phyloP scores from a whole-genome alignment of 2,888 invertebrate species.

The Spodoptera picta region DNA sequence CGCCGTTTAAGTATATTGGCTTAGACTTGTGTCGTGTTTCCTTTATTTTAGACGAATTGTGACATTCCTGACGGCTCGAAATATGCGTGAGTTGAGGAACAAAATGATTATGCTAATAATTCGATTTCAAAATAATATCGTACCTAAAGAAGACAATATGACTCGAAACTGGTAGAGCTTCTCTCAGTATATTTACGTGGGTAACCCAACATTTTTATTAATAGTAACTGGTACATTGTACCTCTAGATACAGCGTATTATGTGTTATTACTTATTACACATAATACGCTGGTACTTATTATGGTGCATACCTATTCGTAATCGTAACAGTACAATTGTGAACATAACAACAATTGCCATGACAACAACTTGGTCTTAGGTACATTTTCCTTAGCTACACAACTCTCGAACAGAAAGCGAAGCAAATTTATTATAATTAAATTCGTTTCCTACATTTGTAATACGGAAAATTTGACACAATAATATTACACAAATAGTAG shows the following conservation, averaged over 20 bases:
- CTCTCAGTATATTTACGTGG: too few relatives aligned
- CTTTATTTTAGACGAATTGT: conserved; percentile 46
- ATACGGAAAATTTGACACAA: conserved; percentile 2
- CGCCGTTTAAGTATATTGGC: conserved; percentile 56
- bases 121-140: too few relatives aligned
- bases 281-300: too few relatives aligned
- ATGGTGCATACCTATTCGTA: not conserved
- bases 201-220: too few relatives aligned
- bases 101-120: too few relatives aligned
- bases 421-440: too few relatives aligned
- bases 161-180: too few relatives aligned
- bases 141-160: too few relatives aligned
- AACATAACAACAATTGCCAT: conserved; percentile 12
- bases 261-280: conserved; percentile 16
- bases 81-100: conserved; percentile 10
- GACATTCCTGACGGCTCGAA: conserved; percentile 33
- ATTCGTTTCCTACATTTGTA: not conserved
- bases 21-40: conserved; percentile 24
- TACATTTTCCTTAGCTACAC: not conserved
- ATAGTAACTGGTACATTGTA: too few relatives aligned
- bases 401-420: not conserved
- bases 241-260: conserved; percentile 3
- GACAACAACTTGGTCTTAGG: not conserved
- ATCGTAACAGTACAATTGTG: conserved; percentile 14
- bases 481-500: conserved; percentile 7